A percentile compares a stretch with the other conserved stretches of the same genome.
These are phyloP conservation scores for Coenonympha arcania DNA, from an alignment of 2,888 invertebrate genomes.

Conservation along the genomic window DNA sequence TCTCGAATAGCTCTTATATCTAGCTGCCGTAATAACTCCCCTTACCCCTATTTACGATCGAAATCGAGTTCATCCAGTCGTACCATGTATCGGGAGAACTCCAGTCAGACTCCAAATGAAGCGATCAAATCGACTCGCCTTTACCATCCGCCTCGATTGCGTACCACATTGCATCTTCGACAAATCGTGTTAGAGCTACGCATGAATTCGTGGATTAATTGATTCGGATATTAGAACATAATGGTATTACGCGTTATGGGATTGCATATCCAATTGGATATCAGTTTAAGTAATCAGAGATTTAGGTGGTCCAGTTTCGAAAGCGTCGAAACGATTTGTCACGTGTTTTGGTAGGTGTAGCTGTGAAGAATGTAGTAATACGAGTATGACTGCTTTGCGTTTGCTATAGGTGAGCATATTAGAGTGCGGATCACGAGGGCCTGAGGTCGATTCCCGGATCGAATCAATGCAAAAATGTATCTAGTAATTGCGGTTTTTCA, in stretches of 20 bases:
- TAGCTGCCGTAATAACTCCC: constrained; percentile 27
- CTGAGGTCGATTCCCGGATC: too few species aligned
- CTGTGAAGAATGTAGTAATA: too few species aligned
- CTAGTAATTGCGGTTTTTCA: too few species aligned
- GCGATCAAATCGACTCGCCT: constrained; percentile 42
- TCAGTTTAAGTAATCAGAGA: neutral
- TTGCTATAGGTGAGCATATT: too few species aligned
- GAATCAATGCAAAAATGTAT: too few species aligned
- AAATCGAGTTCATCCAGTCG: constrained; percentile 54
- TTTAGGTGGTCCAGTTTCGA: neutral
- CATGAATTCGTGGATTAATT: constrained; percentile 37
- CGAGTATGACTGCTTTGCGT: too few species aligned
- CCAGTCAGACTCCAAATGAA: constrained; percentile 44
- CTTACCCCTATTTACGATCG: constrained; percentile 44
- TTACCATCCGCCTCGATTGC: constrained; percentile 43
- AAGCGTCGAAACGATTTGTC: too few species aligned
- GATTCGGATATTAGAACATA: constrained; percentile 20
- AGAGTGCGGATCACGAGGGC: too few species aligned
- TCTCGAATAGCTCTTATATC: constrained; percentile 14
- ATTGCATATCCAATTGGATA: constrained; percentile 3
- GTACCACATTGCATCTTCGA: constrained; percentile 43
- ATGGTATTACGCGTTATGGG: constrained; percentile 14
- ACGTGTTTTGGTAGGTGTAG: too few species aligned
- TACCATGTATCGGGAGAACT: constrained; percentile 36
- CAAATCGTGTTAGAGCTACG: constrained; percentile 44